phyloP scores from a whole-genome alignment of 2,797 vertebrate genomes.

The Parambassis ranga region DNA sequence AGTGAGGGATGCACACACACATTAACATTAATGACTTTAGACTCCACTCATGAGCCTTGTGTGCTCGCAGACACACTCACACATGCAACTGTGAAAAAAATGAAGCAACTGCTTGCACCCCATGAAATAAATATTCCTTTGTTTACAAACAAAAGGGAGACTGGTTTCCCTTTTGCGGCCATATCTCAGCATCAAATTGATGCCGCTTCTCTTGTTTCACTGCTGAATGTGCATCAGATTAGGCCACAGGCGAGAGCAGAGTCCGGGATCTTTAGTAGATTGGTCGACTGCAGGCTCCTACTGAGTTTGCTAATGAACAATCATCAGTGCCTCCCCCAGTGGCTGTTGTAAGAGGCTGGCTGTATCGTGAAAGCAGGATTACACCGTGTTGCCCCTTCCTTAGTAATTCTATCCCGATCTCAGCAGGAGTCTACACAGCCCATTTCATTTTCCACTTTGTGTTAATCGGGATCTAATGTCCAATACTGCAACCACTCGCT shows the following conservation, averaged over 20 bases:
- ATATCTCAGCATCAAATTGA: constrained; percentile 33
- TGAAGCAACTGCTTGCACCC: constrained; percentile 21
- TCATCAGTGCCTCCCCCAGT: constrained; percentile 72
- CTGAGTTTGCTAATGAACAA: constrained; percentile 82
- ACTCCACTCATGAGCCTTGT: constrained; percentile 64
- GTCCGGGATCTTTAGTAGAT: constrained; percentile 53
- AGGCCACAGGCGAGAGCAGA: constrained; percentile 22
- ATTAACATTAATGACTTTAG: constrained; percentile 84
- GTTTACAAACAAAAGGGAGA: constrained; percentile 65
- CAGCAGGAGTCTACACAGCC: constrained; percentile 63
- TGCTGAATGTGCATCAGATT: constrained; percentile 19
- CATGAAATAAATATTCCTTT: constrained; percentile 61
- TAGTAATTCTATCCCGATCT: constrained; percentile 68
- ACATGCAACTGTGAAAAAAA: constrained; percentile 43
- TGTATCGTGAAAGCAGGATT: constrained; percentile 72
- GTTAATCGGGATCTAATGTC: constrained; percentile 69
- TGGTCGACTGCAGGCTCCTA: constrained; percentile 67
- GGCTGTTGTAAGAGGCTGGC: constrained; percentile 69
- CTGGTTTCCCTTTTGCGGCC: constrained; percentile 27
- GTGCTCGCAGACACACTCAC: constrained; percentile 43
- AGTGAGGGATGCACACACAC: constrained; percentile 77
- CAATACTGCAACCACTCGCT: constrained; percentile 21
- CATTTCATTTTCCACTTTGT: constrained; percentile 75
- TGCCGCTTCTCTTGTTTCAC: constrained; percentile 35
- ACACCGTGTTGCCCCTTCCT: constrained; percentile 56